These are phyloP conservation scores for Pseudopodoces humilis DNA, from an alignment of 2,113 vertebrate genomes.

Conservation along the genomic window DNA sequence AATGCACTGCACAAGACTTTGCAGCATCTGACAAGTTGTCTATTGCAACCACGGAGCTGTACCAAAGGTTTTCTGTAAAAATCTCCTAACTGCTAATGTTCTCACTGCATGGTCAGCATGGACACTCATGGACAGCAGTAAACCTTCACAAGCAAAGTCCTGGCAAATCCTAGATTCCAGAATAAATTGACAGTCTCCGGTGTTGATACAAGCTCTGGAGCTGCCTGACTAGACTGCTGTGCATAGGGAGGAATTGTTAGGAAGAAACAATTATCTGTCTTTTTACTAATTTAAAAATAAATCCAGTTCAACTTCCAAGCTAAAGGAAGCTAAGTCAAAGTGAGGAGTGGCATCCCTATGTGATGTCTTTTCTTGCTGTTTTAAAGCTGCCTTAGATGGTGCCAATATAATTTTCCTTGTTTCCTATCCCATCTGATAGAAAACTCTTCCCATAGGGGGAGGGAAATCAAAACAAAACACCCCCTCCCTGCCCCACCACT, in stretches of 20 bases:
- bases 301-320: background rate
- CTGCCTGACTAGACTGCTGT: background rate
- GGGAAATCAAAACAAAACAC: slow-evolving; percentile 26
- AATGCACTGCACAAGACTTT: background rate
- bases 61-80: background rate
- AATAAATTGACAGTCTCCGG: background rate
- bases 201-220: background rate
- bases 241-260: background rate
- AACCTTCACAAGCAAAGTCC: background rate
- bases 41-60: background rate
- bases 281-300: background rate
- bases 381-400: background rate
- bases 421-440: slow-evolving; percentile 54
- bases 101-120: background rate
- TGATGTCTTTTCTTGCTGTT: background rate
- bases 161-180: background rate
- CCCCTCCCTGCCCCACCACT: slow-evolving; percentile 18
- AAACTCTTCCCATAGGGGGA: slow-evolving; percentile 1
- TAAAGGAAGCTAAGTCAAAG: background rate
- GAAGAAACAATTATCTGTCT: background rate
- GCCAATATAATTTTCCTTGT: slow-evolving; percentile 3
- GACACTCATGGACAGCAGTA: background rate
- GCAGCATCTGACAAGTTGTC: background rate
- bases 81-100: background rate
- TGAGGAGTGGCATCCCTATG: background rate